A percentile compares a stretch with the other conserved stretches of the same genome.
phyloP scores from a whole-genome alignment of 2,113 vertebrate genomes.

The Bujurquina vittata region DNA sequence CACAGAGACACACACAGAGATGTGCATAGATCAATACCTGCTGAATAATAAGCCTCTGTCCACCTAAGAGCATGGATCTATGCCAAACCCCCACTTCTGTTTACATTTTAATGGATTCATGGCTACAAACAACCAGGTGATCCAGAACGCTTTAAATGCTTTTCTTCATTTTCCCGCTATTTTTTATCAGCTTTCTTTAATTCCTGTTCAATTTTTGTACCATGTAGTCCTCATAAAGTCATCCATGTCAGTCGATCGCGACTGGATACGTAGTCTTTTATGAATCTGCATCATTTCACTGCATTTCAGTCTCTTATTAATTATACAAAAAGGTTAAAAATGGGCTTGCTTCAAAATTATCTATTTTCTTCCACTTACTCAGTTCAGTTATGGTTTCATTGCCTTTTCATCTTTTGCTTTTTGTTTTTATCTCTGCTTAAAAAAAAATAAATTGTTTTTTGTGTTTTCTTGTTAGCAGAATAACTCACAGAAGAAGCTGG shows the following conservation, averaged over 20 bases:
- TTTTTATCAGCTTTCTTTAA: background rate
- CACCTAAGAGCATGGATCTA: constrained; percentile 12
- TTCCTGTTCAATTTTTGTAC: background rate
- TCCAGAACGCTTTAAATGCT: background rate
- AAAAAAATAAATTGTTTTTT: too few species aligned
- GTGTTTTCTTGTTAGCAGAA: too few species aligned
- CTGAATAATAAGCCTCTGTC: constrained; percentile 12
- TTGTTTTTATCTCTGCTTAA: too few species aligned
- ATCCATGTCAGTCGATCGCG: too few species aligned
- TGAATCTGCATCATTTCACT: background rate
- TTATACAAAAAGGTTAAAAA: background rate
- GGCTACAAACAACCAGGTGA: background rate
- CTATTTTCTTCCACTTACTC: background rate
- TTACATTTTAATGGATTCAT: constrained; percentile 10
- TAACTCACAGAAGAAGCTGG: too few species aligned
- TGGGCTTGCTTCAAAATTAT: background rate
- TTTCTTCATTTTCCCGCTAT: background rate
- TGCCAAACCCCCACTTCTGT: background rate
- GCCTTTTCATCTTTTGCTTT: too few species aligned
- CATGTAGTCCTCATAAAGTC: too few species aligned
- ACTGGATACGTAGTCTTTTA: background rate
- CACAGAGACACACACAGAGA: background rate
- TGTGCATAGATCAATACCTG: background rate
- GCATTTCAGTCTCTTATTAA: background rate
- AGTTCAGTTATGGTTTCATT: background rate